Evolutionary conservation across 2,888 invertebrate species (phyloP), one percentile per base, ranked within the genome.

Genomic region (Noctua comes): DNA sequence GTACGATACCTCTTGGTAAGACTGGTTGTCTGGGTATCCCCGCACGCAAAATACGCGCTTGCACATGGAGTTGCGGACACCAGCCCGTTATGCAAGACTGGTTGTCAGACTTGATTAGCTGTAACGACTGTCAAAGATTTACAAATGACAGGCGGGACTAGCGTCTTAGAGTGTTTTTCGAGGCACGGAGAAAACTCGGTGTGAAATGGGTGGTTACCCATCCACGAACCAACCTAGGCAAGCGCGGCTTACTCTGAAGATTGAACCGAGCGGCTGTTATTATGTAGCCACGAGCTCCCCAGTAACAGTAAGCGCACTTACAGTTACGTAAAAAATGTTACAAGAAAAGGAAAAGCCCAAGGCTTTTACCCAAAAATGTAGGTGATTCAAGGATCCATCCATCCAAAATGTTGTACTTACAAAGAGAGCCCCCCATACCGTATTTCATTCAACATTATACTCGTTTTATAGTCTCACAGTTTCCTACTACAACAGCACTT

Each of bases 401-500:
- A 36, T 80, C 77, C 21, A 73, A 73, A 66, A 73, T 46, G 62
- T 73, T 66, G n/a, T 66, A 48, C 54, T 43, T 62, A 74, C 69
- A 84, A 79, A 81, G 71, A 69, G 31, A 75, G 40, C 59, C 82
- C 84, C 79, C 84, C 80, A 18, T 31, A 65, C 73, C 85, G 84
- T 92, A 90, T 91, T 90, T 89, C 89, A 91, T 92, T 91, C 84
- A 83, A 86, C 88, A 88, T 86, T 85, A 88, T 88, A 86, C 87
- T 86, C 88, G 86, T 90, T 92, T 92, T 92, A 92, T 91, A 79
- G 87, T 82, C 77, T 89, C 76, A 84, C 89, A 80, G 85, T 91
- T 91, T 89, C 88, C 83, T 86, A 88, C 89, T 88, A 93, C 90
- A 93, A 93, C 90, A 88, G 91, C 86, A 95, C 94, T 95, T 91